These are phyloP conservation scores for Cecidostiba fungosa DNA, from an alignment of 2,888 invertebrate genomes.

Conservation along the genomic window DNA sequence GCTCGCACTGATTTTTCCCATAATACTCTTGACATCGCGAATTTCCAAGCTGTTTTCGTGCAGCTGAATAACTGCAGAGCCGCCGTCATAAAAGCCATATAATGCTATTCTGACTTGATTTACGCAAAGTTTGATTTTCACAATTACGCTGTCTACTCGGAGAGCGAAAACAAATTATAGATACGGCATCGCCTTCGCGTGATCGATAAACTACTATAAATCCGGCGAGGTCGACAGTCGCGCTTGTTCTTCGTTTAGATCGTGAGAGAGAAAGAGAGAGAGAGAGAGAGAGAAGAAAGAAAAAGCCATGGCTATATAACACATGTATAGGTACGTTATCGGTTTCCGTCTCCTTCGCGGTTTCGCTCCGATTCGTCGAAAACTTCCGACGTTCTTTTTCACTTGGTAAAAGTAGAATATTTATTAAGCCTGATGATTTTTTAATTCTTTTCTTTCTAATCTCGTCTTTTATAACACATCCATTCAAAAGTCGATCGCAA, in stretches of 20 bases:
- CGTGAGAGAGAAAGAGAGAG: neutral
- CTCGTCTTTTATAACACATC: too few relatives aligned
- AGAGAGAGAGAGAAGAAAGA: constrained; percentile 19
- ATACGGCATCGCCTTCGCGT: constrained; percentile 51
- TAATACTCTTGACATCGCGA: neutral
- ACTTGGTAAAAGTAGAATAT: neutral
- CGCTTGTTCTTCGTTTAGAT: neutral
- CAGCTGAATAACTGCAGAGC: neutral
- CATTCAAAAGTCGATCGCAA: too few relatives aligned
- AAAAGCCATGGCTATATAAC: constrained; percentile 64
- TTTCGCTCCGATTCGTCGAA: constrained; percentile 65
- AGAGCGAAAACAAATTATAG: constrained; percentile 40
- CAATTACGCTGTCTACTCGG: neutral
- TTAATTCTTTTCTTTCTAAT: too few relatives aligned
- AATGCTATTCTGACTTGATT: neutral
- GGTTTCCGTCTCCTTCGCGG: constrained; percentile 67
- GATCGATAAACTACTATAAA: constrained; percentile 64
- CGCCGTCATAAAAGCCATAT: neutral
- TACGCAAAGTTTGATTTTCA: constrained; percentile 11
- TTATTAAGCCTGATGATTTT: neutral
- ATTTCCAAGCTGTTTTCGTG: neutral
- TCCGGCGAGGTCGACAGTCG: constrained; percentile 51
- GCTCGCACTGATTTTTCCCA: too few relatives aligned
- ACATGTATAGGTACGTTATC: constrained; percentile 44
- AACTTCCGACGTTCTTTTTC: constrained; percentile 36